Base-by-base conservation (phyloP, 2,113 vertebrate genomes). In the Cairina moschata region DNA sequence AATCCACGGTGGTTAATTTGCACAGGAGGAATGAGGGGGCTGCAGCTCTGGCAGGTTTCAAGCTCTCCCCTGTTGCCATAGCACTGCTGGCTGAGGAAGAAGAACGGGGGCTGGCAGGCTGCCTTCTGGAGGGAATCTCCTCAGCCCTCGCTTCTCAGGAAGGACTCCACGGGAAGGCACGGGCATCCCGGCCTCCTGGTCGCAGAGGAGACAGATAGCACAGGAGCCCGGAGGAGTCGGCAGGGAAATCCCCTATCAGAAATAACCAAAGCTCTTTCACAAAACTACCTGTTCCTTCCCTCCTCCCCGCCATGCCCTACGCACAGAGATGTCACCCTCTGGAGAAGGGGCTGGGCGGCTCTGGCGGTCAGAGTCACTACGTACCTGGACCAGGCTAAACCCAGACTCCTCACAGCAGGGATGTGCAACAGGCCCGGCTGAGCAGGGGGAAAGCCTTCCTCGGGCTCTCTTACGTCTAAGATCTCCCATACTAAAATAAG, bases 1-100 rank as follows among this genome's bases (percentile, higher is more conserved):
- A 72, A 92, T 74, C 79, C 83, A 62, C 8, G 25, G 68, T 75
- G 80, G 90, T 76, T 88, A 73, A 95, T 95, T 97, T 94, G 95
- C 86, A 92, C 89, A 80, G 84, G 63, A 92, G 86, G 83, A 92
- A 91, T 84, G 78, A 73, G 56, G n/a, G 56, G 90, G 86, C 73
- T 91, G 60, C 52, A 86, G 93, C 65, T 73, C 69, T 86, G 91
- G 83, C 89, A 93, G 66, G 83, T 88, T 90, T 44, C 88, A 54
- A 56, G 58, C 65, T 94, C 96, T 97, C 89, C 62, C 63, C 38
- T 82, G 97, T 97, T 98, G 96, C 97, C 96, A 98, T 96, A 94
- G 96, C 55, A 25, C 97, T 87, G 46, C 83, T 85, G 71, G 72
- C 77, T 72, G 91, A 88, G 90, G 72, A 84, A 52, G 85, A 48